phyloP scores from a whole-genome alignment of 2,113 vertebrate genomes.

The Ammospiza nelsoni region DNA sequence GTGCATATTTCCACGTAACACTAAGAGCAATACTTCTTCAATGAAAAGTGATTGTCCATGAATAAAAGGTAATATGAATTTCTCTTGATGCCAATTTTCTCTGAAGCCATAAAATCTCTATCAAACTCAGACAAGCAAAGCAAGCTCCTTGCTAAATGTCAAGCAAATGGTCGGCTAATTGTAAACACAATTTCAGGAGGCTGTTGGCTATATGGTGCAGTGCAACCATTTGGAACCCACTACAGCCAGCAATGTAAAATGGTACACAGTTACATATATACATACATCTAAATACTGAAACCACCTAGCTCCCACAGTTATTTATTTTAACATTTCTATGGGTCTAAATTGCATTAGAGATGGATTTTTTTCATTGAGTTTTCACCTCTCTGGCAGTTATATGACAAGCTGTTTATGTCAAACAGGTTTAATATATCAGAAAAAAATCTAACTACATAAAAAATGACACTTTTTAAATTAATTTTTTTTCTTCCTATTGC shows the following conservation, averaged over 20 bases:
- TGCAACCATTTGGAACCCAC: background rate
- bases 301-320: background rate
- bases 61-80: background rate
- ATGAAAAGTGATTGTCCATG: background rate
- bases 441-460: background rate
- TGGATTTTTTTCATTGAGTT: background rate
- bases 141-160: background rate
- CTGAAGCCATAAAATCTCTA: background rate
- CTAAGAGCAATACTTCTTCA: background rate
- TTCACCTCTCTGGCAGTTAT: background rate
- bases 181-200: background rate
- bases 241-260: background rate
- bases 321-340: background rate
- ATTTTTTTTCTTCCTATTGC: background rate
- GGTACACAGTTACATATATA: rapidly evolving
- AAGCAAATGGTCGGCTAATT: background rate
- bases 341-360: background rate
- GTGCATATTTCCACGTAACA: background rate
- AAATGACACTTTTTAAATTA: rapidly evolving
- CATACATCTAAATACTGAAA: background rate
- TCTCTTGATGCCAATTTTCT: background rate
- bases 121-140: background rate
- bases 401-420: background rate
- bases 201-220: background rate
- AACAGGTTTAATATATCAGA: background rate